Percentiles rank a stretch among this genome's conserved stretches.
Evolutionary conservation across 2,797 vertebrate genomes (phyloP).

Genomic region (Lateolabrax maculatus): DNA sequence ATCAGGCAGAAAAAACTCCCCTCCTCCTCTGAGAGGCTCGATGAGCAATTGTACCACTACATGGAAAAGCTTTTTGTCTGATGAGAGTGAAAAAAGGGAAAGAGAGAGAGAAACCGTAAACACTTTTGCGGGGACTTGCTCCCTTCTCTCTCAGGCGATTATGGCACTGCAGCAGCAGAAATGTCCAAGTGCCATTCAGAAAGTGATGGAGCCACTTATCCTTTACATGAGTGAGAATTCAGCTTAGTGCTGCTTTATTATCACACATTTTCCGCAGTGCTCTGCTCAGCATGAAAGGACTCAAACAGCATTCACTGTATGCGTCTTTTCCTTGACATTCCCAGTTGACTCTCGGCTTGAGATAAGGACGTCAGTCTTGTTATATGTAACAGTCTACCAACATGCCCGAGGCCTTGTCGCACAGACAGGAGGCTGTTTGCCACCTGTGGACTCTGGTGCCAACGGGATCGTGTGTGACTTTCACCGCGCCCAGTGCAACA

Average conservation of each 20-base stretch:
- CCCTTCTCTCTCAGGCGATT: constrained; percentile 21
- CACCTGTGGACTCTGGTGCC: constrained; percentile 76
- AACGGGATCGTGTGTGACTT: constrained; percentile 67
- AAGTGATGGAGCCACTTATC: constrained; percentile 33
- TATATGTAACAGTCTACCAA: constrained; percentile 36
- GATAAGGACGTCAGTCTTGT: constrained; percentile 33
- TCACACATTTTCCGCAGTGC: constrained; percentile 14
- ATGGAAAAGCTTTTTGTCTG: constrained; percentile 79
- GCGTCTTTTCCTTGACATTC: constrained; percentile 54
- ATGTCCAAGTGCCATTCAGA: constrained; percentile 28
- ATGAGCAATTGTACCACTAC: constrained; percentile 54
- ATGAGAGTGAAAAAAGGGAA: constrained; percentile 57
- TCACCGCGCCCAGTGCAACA: constrained; percentile 49
- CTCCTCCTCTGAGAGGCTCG: constrained; percentile 40
- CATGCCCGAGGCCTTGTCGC: constrained; percentile 45
- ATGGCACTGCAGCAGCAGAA: constrained; percentile 26
- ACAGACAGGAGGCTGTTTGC: constrained; percentile 51
- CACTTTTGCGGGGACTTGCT: constrained; percentile 31
- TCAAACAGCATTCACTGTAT: neutral
- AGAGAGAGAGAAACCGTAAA: constrained; percentile 31
- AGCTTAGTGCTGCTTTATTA: constrained; percentile 37
- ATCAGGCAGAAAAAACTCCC: constrained; percentile 54
- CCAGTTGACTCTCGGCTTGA: constrained; percentile 54
- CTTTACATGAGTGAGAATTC: constrained; percentile 31
- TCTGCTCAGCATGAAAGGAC: constrained; percentile 14